phyloP scores from a whole-genome alignment of 2,797 vertebrate genomes.

The Eulemur mongoz region DNA sequence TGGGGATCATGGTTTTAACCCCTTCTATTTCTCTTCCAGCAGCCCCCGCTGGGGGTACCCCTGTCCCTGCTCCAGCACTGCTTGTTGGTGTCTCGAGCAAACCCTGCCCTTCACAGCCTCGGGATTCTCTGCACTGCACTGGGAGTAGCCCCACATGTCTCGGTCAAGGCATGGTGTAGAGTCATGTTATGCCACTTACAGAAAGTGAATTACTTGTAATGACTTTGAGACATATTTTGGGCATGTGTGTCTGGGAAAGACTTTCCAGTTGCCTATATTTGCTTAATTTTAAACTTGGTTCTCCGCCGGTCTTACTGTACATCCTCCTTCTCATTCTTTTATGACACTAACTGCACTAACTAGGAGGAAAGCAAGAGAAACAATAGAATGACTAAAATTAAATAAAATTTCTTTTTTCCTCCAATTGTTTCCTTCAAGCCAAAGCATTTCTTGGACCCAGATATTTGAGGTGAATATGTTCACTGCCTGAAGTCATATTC shows the following conservation, averaged over 20 bases:
- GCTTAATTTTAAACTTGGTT: not conserved
- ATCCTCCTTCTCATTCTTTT: not conserved
- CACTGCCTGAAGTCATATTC: not conserved
- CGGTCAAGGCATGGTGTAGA: fast-evolving
- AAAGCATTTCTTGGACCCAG: not conserved
- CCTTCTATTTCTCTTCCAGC: no score
- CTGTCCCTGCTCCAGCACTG: not conserved
- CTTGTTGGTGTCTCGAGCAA: not conserved
- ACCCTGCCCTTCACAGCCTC: not conserved
- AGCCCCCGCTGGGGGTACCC: not conserved
- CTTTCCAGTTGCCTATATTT: not conserved
- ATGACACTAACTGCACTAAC: not conserved
- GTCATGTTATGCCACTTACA: not conserved
- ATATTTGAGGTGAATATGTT: not conserved
- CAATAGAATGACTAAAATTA: not conserved
- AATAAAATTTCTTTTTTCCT: not conserved
- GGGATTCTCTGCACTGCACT: not conserved
- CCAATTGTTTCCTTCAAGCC: not conserved
- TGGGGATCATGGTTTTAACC: not conserved
- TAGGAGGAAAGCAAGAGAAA: not conserved
- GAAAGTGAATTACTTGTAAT: not conserved
- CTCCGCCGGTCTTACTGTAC: not conserved
- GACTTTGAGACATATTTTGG: not conserved
- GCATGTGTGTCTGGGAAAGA: not conserved
- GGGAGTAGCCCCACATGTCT: not conserved